Conservation (phyloP, 2,888 invertebrate species). For the Lysandra coridon region DNA sequence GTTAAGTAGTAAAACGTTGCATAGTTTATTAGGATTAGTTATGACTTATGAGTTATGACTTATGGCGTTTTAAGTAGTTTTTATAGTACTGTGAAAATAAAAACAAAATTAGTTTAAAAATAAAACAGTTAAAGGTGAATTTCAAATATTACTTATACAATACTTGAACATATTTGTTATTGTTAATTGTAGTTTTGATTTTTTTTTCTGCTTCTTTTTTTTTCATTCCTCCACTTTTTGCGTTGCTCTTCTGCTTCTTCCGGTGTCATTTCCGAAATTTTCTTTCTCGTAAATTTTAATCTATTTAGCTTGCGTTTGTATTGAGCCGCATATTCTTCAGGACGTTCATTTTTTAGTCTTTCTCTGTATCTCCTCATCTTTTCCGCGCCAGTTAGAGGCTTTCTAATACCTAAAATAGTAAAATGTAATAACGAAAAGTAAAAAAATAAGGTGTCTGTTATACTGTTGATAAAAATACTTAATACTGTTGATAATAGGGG, state of each 20-base stretch:
- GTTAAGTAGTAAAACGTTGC: too few relatives aligned
- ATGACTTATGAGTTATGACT: too few relatives aligned
- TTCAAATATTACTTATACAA: too few relatives aligned
- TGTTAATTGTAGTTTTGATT: not conserved
- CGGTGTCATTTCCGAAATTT: conserved; percentile 23
- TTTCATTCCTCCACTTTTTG: not conserved
- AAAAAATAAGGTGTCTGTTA: too few relatives aligned
- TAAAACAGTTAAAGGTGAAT: too few relatives aligned
- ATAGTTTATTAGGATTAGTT: too few relatives aligned
- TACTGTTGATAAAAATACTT: too few relatives aligned
- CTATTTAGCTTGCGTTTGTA: not conserved
- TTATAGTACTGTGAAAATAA: too few relatives aligned
- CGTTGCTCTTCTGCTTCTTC: conserved; percentile 13
- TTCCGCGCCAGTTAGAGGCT: conserved; percentile 14
- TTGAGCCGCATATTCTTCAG: conserved; percentile 27
- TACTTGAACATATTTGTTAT: too few relatives aligned
- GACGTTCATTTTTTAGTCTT: conserved; percentile 13
- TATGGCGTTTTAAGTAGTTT: too few relatives aligned
- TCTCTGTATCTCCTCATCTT: conserved; percentile 23
- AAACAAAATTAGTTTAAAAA: too few relatives aligned
- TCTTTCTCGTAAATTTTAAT: not conserved
- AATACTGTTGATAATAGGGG: too few relatives aligned
- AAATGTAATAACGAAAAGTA: not conserved
- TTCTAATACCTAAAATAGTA: not conserved
- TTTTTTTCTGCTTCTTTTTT: conserved; percentile 12